These are phyloP conservation scores for Limanda limanda DNA, from an alignment of 2,113 vertebrate genomes.

Conservation along the genomic window DNA sequence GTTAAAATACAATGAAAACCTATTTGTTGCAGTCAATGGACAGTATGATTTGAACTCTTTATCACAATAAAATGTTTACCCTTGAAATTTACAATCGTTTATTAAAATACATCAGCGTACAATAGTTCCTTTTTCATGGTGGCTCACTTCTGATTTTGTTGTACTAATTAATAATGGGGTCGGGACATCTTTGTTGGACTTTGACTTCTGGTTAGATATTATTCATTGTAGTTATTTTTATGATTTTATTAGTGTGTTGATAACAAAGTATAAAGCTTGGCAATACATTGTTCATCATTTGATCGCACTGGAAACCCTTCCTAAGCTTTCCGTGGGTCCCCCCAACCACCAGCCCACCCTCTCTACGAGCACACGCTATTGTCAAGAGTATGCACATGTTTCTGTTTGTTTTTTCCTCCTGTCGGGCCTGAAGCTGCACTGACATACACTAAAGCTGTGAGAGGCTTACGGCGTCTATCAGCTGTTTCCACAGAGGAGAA, in stretches of 20 bases:
- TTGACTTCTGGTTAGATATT: no score
- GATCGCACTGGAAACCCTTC: conserved; percentile 4
- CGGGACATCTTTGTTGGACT: no score
- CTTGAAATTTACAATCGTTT: no score
- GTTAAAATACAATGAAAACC: no score
- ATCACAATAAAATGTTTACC: background rate
- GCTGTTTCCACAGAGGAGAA: conserved; percentile 37
- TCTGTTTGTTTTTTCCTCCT: conserved; percentile 48
- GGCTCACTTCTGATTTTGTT: background rate
- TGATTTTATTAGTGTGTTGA: background rate
- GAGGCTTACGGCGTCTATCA: conserved; percentile 26
- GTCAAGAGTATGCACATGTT: conserved; percentile 40
- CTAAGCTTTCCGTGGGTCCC: conserved; percentile 1
- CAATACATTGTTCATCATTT: background rate
- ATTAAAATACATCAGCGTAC: no score
- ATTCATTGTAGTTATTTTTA: no score
- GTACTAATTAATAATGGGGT: no score
- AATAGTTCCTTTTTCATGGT: no score
- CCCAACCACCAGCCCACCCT: conserved; percentile 1
- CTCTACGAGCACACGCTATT: conserved; percentile 14
- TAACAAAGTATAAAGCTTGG: background rate
- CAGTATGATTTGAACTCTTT: background rate
- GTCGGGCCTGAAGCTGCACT: conserved; percentile 30
- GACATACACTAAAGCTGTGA: conserved; percentile 33
- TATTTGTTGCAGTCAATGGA: no score